Conservation (phyloP, 92 coral and sea anemone genomes). For the Epizoanthus scotinus region DNA sequence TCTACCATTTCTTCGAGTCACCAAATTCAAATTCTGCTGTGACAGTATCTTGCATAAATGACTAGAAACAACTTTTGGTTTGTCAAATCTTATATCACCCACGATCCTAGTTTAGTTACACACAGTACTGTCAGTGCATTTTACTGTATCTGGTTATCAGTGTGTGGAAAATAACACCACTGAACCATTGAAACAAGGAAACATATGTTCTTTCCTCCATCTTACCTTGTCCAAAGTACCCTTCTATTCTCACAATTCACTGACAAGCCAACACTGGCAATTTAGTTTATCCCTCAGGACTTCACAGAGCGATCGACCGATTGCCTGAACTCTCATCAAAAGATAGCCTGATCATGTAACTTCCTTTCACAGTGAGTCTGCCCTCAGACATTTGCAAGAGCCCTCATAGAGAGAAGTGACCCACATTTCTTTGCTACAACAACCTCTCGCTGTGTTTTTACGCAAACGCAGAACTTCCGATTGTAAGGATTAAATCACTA, state of each 20-base stretch:
- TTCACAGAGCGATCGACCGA: constrained; percentile 38
- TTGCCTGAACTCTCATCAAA: constrained; percentile 42
- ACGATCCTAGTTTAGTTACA: too few relatives aligned
- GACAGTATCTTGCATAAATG: neutral
- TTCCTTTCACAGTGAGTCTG: constrained; percentile 28
- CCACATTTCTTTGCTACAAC: constrained; percentile 41
- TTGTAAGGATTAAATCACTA: constrained; percentile 37
- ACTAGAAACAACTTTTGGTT: neutral
- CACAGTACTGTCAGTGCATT: too few relatives aligned
- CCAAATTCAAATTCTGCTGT: constrained; percentile 11
- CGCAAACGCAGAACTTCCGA: constrained; percentile 43
- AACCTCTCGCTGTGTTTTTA: constrained; percentile 41
- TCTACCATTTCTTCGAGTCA: too few relatives aligned
- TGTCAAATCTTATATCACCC: too few relatives aligned
- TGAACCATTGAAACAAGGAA: constrained; percentile 9
- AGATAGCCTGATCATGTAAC: constrained; percentile 41
- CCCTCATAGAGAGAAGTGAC: constrained; percentile 43
- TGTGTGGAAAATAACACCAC: neutral
- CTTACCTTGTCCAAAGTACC: constrained; percentile 44
- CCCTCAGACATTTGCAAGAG: constrained; percentile 39
- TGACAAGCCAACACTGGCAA: constrained; percentile 41
- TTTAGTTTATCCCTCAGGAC: constrained; percentile 25
- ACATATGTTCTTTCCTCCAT: constrained; percentile 1
- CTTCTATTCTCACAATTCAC: constrained; percentile 41
- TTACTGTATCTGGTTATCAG: too few relatives aligned